Base-by-base conservation (phyloP, 1,140 invertebrate species). In the Lordiphosa mommai region DNA sequence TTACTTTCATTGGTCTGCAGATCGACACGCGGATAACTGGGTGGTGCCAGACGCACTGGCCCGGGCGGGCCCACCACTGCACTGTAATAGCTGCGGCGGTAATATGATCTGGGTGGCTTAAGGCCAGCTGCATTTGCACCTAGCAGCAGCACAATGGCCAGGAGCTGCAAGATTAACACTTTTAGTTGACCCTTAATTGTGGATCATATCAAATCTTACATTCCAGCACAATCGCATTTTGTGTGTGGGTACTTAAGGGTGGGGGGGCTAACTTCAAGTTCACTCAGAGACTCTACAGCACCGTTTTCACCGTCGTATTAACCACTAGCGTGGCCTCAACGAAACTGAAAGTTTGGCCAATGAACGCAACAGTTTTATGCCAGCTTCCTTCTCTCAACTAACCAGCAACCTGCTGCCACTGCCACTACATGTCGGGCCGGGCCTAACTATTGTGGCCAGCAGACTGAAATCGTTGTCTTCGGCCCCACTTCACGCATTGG, bases 311-410 rank as follows among this genome's bases (percentile, higher is more conserved):
- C 17, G 17, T 14, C 9, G 38, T 50, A 67, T 61, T 33, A 48
- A 36, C 37, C 76, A 56, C 71, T 60, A 48, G 65, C 72, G 86
- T 74, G 65, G 86, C 77, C 67, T 57, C 47, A 71, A 88, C 66
- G 85, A 88, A 86, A 88, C 86, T 88, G 86, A 88, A 88, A 88
- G 86, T 88, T 80, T 77, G 55, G 52, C 61, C 76, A 72, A 72
- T 77, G 61, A 61, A 66, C 72, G 43, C 80, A 86, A 84, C 66
- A 66, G 80, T 88, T 88, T 88, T 88, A 88, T 88, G 85, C 68
- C 70, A 79, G 63, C 85, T 87, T 87, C 85, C 85, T 87, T 67
- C 50, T 55, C 41, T n/a, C n/a, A n/a, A 43, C 20, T 14, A n/a
- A 33, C 12, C 12, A 5, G n/a, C 27, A 43, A 43, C 40, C 40